Base-by-base conservation (phyloP, 2,888 invertebrate species). In the Venusia cambrica region DNA sequence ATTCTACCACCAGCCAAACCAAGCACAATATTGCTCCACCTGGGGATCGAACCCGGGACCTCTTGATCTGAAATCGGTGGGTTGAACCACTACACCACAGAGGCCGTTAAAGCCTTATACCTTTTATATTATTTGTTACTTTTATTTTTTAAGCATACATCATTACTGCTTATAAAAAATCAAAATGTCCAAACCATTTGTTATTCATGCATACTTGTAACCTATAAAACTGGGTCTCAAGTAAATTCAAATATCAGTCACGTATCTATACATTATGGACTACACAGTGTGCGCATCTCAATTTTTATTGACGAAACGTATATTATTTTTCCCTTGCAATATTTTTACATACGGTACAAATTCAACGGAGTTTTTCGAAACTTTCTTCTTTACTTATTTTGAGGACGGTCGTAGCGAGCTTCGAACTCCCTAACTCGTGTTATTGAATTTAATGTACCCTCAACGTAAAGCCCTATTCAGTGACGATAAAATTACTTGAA, bases 361-460 rank as follows among this genome's bases (percentile, higher is more conserved):
- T 78, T 80, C 65, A 63, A 61, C 57, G 57, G 66, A 80, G 75
- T 81, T 85, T 80, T 77, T 68, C 53, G 53, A 74, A 85, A 81
- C 81, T 85, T 79, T 73, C 74, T 77, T 77, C 77, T 77, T 76
- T 78, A 79, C 73, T 83, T 81, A 83, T 83, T 70, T 81, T 80
- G 81, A 81, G 78, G 83, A 83, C 81, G 80, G 80, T 78, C 80
- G 81, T 65, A 67, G 79, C 74, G 80, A 80, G 79, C 80, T 77
- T 70, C 78, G 77, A 84, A 81, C 80, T 83, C 78, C 35, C 76
- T 83, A 87, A 87, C 84, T 85, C 75, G 73, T 71, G 80, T 85
- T 87, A 87, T 87, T 84, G 83, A 87, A 84, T 85, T 84, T 84
- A 84, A 84, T 83, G 78, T 83, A 81, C 78, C 77, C 73, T 73